phyloP scores from a whole-genome alignment of 2,797 vertebrate genomes.

The Chrysocyon brachyurus region DNA sequence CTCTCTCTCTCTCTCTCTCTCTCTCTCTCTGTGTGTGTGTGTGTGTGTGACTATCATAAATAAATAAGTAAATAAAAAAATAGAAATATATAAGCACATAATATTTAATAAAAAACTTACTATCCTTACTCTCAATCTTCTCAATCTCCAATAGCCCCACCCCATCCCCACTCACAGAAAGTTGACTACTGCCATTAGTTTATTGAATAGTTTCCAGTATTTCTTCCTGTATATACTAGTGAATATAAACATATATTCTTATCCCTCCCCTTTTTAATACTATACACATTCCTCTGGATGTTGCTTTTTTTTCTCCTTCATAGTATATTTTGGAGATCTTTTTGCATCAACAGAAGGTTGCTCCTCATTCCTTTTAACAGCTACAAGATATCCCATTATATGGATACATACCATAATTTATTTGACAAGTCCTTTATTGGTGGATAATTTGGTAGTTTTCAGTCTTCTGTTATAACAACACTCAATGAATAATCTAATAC shows the following conservation, averaged over 20 bases:
- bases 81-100: background rate
- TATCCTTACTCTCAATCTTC: background rate
- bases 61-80: background rate
- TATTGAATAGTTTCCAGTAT: background rate
- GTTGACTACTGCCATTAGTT: background rate
- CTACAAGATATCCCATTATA: background rate
- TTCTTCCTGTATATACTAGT: background rate
- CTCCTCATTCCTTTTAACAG: background rate
- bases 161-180: background rate
- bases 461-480: background rate
- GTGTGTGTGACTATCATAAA: too few species aligned
- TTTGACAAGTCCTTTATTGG: background rate
- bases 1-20: too few species aligned
- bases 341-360: background rate
- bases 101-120: conserved; percentile 23
- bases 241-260: conserved; percentile 34
- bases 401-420: background rate
- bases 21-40: too few species aligned
- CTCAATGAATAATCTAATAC: background rate
- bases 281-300: background rate
- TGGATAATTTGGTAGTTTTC: background rate
- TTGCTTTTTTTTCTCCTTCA: background rate
- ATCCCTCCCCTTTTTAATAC: background rate
- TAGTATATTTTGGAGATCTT: background rate
- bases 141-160: background rate